These are phyloP conservation scores for Pristionchus pacificus DNA, from an alignment of 1,140 invertebrate species.

Conservation along the genomic window DNA sequence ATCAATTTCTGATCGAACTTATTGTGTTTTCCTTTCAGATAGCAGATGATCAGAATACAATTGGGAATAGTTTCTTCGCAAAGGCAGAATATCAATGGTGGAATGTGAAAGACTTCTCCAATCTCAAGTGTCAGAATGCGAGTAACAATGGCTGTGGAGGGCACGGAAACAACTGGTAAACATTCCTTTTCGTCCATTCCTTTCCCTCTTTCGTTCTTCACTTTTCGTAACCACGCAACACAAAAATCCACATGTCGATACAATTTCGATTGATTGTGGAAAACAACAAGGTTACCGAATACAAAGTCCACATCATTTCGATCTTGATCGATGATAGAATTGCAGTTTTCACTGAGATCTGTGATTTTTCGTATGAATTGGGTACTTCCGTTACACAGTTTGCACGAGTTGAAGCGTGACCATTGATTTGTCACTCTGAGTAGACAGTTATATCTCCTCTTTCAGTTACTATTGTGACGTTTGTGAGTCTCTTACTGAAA, in stretches of 20 bases:
- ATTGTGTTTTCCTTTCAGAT: constrained; percentile 1
- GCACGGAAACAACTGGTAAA: constrained; percentile 53
- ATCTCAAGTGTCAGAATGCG: constrained; percentile 55
- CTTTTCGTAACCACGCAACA: no score
- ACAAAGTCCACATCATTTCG: no score
- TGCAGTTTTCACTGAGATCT: no score
- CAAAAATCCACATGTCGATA: no score
- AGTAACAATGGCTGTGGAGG: constrained; percentile 54
- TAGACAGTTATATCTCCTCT: no score
- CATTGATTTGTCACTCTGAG: no score
- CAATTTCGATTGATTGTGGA: no score
- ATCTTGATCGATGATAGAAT: no score
- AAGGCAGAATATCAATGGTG: constrained; percentile 57
- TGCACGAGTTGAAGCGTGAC: no score
- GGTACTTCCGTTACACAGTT: no score
- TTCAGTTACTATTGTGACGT: constrained; percentile 57
- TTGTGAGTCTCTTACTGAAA: constrained; percentile 49
- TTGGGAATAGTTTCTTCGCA: constrained; percentile 49
- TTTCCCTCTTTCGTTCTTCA: not conserved
- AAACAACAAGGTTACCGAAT: no score
- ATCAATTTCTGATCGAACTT: not conserved
- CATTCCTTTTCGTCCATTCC: not conserved
- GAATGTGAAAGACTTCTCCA: constrained; percentile 54
- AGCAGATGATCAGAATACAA: constrained; percentile 35
- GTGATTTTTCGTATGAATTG: no score